These are phyloP conservation scores for Timandra comae DNA, from an alignment of 2,888 invertebrate species.

Conservation along the genomic window DNA sequence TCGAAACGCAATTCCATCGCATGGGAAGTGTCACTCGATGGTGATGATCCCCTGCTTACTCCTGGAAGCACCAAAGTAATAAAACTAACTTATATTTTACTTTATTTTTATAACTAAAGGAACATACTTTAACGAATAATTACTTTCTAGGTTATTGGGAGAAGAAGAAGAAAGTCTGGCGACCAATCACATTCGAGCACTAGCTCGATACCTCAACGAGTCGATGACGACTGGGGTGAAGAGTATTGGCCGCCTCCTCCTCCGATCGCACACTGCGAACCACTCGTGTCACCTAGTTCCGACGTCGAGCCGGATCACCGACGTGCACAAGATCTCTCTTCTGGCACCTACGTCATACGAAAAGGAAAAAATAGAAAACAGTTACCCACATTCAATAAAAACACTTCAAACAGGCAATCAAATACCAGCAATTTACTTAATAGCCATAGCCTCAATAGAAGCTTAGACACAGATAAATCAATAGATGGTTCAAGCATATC, in stretches of 20 bases:
- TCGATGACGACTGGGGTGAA: slow-evolving; percentile 78
- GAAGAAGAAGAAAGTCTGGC: slow-evolving; percentile 74
- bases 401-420: slow-evolving; percentile 62
- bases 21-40: slow-evolving; percentile 90
- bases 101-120: background rate
- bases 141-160: slow-evolving; percentile 72
- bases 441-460: slow-evolving; percentile 66
- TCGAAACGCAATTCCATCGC: slow-evolving; percentile 89
- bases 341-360: slow-evolving; percentile 89
- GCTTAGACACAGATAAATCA: slow-evolving; percentile 65
- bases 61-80: slow-evolving; percentile 83
- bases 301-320: slow-evolving; percentile 69
- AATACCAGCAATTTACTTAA: slow-evolving; percentile 53
- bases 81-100: background rate
- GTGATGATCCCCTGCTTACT: slow-evolving; percentile 81
- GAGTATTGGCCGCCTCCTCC: slow-evolving; percentile 86
- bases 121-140: background rate
- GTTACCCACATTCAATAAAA: slow-evolving; percentile 76
- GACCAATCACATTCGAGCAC: slow-evolving; percentile 81
- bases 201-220: slow-evolving; percentile 82
- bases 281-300: slow-evolving; percentile 82
- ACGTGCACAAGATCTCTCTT: slow-evolving; percentile 50
- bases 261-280: slow-evolving; percentile 78
- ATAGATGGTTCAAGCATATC: slow-evolving; percentile 70
- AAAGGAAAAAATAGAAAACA: slow-evolving; percentile 84